Evolutionary conservation across 2,888 invertebrate species (phyloP).

Genomic region (Lasioglossum morio): DNA sequence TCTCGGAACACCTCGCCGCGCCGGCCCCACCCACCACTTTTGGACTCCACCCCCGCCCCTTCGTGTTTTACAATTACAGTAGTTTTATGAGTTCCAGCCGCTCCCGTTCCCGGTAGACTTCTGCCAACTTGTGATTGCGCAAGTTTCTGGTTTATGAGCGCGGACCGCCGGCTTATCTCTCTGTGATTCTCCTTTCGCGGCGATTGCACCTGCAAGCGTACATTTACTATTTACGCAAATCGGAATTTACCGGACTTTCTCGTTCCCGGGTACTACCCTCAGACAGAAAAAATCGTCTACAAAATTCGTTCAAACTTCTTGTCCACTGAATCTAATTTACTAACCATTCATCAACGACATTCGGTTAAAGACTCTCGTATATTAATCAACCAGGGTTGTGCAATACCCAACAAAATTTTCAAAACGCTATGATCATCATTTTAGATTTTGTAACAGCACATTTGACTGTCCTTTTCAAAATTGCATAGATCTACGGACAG

Average conservation of each 20-base stretch:
- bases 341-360: not conserved
- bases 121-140: constrained; percentile 82
- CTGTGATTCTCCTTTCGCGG: constrained; percentile 75
- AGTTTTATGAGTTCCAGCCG: constrained; percentile 81
- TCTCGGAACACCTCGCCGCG: constrained; percentile 55
- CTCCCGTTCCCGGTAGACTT: constrained; percentile 76
- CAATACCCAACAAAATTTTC: not conserved
- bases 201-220: constrained; percentile 51
- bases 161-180: constrained; percentile 74
- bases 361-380: too few species aligned
- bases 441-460: too few species aligned
- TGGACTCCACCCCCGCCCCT: constrained; percentile 67
- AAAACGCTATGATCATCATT: not conserved
- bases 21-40: constrained; percentile 59
- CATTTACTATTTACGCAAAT: constrained; percentile 42
- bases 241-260: constrained; percentile 19
- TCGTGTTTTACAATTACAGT: constrained; percentile 82
- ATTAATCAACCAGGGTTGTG: not conserved
- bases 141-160: constrained; percentile 82
- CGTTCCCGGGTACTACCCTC: not conserved
- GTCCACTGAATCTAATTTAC: not conserved
- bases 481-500: too few species aligned
- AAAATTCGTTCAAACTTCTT: not conserved
- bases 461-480: too few species aligned
- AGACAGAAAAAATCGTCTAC: not conserved